Conservation (phyloP, 2,797 vertebrate species). For the Xenops minutus region DNA sequence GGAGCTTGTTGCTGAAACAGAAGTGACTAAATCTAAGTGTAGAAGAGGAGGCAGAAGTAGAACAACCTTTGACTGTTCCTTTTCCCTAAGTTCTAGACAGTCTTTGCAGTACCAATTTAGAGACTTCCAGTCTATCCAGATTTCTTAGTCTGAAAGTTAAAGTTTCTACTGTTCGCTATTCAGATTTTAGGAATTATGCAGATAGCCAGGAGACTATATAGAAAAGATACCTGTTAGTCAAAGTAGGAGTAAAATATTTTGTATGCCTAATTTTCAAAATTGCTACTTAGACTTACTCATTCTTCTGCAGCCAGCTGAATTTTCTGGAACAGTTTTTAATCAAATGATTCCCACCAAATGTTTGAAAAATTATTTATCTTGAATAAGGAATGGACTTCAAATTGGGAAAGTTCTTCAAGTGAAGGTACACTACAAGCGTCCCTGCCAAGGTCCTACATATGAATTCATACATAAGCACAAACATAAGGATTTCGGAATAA, state of each 20-base stretch:
- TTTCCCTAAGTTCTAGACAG: neutral
- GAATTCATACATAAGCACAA: neutral
- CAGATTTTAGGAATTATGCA: neutral
- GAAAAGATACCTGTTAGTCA: neutral
- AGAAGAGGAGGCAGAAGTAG: neutral
- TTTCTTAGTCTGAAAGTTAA: neutral
- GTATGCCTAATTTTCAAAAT: neutral
- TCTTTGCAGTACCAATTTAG: neutral
- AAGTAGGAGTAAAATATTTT: neutral
- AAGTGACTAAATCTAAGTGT: neutral
- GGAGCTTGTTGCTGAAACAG: neutral
- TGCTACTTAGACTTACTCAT: neutral
- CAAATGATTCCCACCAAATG: neutral
- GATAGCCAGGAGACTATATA: neutral
- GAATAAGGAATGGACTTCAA: neutral
- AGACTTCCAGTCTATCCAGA: neutral
- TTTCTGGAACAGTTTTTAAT: neutral
- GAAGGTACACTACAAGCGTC: neutral
- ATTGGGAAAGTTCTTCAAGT: neutral
- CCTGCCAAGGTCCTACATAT: neutral
- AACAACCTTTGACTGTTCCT: neutral
- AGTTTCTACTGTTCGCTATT: neutral
- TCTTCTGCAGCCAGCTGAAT: neutral
- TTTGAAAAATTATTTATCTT: neutral
- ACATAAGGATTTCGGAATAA: neutral